Conservation (phyloP, 2,113 vertebrate genomes). For the Hippocampus abdominalis region DNA sequence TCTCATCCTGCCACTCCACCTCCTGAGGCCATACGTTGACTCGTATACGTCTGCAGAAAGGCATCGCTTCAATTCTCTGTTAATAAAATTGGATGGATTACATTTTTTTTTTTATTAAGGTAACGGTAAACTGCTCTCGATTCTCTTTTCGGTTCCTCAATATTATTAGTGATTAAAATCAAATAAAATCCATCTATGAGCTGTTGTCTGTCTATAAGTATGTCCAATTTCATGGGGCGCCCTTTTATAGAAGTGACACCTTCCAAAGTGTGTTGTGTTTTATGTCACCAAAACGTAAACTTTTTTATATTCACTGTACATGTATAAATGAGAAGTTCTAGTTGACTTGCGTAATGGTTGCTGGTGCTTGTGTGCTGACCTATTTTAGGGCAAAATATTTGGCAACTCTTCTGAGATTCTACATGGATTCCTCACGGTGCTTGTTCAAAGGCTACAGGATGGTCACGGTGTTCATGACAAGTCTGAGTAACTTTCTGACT, state of each 20-base stretch:
- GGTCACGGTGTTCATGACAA: background rate
- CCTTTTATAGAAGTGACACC: background rate
- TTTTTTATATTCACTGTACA: background rate
- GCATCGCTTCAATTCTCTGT: conserved; percentile 17
- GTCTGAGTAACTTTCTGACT: background rate
- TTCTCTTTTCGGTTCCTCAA: background rate
- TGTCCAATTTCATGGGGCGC: too few species aligned
- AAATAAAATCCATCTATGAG: background rate
- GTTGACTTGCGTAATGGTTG: background rate
- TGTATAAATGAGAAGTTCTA: background rate
- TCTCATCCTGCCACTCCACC: conserved; percentile 27
- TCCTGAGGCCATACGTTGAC: conserved; percentile 36
- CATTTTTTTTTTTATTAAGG: background rate
- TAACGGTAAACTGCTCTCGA: background rate
- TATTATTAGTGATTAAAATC: background rate
- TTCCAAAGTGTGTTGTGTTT: too few species aligned
- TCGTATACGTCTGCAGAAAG: conserved; percentile 21
- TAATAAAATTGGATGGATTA: background rate
- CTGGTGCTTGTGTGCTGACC: background rate
- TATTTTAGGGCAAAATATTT: background rate
- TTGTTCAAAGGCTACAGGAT: background rate
- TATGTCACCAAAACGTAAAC: background rate
- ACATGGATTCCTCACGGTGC: background rate
- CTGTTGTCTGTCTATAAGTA: background rate
- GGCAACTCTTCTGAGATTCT: background rate